phyloP scores from a whole-genome alignment of 1,140 invertebrate species.

The Sarcophaga peregrina region DNA sequence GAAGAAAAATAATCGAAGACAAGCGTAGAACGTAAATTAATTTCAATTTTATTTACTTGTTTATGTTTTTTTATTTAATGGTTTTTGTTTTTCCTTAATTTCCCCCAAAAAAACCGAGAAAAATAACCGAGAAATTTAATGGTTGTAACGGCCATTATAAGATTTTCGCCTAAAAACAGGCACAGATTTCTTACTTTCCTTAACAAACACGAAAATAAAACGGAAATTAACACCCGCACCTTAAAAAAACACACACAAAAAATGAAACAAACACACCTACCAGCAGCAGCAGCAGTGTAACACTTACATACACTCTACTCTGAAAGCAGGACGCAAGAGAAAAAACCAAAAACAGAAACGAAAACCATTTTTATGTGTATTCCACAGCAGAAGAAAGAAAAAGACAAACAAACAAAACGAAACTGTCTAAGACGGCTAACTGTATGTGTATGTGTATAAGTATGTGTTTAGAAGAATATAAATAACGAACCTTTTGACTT shows the following conservation, averaged over 20 bases:
- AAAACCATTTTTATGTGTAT: too few species aligned
- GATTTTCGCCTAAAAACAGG: background rate
- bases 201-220: background rate
- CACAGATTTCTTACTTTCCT: background rate
- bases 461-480: too few species aligned
- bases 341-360: too few species aligned
- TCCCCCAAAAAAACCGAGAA: background rate
- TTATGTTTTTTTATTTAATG: background rate
- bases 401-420: too few species aligned
- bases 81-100: background rate
- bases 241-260: background rate
- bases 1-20: background rate
- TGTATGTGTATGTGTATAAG: too few species aligned
- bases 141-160: background rate
- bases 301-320: too few species aligned
- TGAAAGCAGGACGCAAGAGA: too few species aligned
- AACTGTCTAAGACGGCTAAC: too few species aligned
- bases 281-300: too few species aligned
- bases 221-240: constrained; percentile 20
- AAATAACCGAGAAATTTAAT: background rate
- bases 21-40: background rate
- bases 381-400: too few species aligned
- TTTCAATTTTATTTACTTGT: constrained; percentile 19
- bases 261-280: background rate
- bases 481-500: too few species aligned